A percentile compares a stretch with the other conserved stretches of the same genome.
phyloP scores from a whole-genome alignment of 2,888 invertebrate genomes.

The Molorchus minor region DNA sequence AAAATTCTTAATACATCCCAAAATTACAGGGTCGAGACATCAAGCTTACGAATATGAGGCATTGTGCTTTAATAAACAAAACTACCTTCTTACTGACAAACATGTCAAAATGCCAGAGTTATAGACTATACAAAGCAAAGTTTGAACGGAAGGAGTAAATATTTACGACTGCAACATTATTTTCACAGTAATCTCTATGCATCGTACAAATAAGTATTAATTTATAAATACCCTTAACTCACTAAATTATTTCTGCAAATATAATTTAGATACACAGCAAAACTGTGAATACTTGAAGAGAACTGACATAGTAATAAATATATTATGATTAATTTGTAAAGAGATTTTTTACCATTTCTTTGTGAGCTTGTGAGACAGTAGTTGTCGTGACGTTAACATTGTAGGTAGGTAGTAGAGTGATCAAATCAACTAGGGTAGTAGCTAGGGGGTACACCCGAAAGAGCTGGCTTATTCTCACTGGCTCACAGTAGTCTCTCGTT shows the following conservation, averaged over 20 bases:
- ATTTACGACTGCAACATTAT: conserved; percentile 26
- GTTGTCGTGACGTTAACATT: conserved; percentile 56
- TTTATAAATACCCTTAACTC: conserved; percentile 3
- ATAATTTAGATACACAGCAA: conserved; percentile 2
- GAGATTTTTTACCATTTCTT: conserved; percentile 56
- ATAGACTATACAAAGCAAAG: too few species aligned
- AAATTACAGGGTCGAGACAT: too few species aligned
- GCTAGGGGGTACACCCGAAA: conserved; percentile 52
- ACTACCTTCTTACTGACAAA: too few species aligned
- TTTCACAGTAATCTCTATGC: conserved; percentile 6
- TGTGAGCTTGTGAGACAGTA: conserved; percentile 58
- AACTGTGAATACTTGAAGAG: conserved; percentile 21
- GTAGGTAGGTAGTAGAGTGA: conserved; percentile 59
- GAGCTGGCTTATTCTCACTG: conserved; percentile 60
- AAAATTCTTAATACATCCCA: too few species aligned
- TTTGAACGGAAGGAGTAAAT: neutral
- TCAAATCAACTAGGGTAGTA: conserved; percentile 52
- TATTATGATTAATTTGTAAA: conserved; percentile 35
- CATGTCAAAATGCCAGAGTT: too few species aligned
- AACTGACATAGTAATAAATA: conserved; percentile 21
- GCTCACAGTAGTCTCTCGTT: conserved; percentile 57
- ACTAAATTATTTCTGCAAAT: neutral
- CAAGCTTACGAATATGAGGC: too few species aligned
- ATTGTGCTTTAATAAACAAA: too few species aligned
- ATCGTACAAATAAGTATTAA: neutral